phyloP scores from a whole-genome alignment of 2,113 vertebrate species.

The Oncorhynchus clarkii region DNA sequence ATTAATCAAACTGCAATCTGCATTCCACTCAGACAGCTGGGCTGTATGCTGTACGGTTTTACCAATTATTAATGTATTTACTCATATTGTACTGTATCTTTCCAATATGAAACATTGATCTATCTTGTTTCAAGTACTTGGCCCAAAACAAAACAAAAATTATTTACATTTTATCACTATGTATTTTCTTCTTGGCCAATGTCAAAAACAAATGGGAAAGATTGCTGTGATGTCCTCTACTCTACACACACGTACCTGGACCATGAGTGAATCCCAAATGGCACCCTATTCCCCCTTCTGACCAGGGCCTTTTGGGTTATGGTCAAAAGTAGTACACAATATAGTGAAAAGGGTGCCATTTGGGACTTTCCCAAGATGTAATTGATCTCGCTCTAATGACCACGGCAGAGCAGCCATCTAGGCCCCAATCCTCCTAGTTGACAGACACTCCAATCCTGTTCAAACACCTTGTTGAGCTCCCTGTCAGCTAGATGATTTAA shows the following conservation, averaged over 20 bases:
- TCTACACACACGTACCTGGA: no score
- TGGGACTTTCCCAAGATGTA: neutral
- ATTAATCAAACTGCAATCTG: slow-evolving; percentile 20
- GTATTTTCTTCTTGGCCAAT: no score
- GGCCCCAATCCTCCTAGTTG: slow-evolving; percentile 19
- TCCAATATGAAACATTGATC: neutral
- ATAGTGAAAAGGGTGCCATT: neutral
- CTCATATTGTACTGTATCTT: neutral
- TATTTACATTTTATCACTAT: no score
- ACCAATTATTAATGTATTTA: slow-evolving; percentile 30
- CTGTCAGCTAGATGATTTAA: slow-evolving; percentile 17
- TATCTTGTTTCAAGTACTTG: neutral
- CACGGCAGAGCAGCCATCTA: slow-evolving; percentile 17
- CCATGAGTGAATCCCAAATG: no score
- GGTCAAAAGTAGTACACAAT: neutral
- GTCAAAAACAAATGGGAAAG: neutral
- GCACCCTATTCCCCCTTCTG: no score
- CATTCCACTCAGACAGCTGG: slow-evolving; percentile 20
- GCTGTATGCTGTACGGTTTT: slow-evolving; percentile 17
- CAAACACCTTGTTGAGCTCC: slow-evolving; percentile 39
- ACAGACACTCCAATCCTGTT: slow-evolving; percentile 38
- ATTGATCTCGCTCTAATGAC: slow-evolving; percentile 50
- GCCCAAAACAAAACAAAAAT: no score
- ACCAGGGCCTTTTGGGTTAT: no score
- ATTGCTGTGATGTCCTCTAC: neutral